Evolutionary conservation across 2,888 invertebrate genomes (phyloP), one percentile per base, ranked within the genome.

Genomic region (Odontocolon sp.): DNA sequence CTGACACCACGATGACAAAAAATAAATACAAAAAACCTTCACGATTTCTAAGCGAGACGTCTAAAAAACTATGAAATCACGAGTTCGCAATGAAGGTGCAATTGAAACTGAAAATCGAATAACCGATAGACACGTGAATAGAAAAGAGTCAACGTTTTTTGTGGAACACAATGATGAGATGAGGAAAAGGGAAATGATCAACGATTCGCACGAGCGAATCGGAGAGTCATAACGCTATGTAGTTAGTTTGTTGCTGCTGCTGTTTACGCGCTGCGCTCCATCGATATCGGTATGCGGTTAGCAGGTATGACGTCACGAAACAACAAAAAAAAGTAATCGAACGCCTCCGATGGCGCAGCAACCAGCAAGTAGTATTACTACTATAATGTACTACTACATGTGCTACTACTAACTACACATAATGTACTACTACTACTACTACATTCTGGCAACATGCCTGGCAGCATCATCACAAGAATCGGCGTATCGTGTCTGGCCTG

Each of bases 201-300:
- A 33, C 16, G 42, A 40, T 18, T 59, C 47, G 59, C 26, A 9
- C 47, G 50, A 21, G 38, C 38, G 69, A 59, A 59, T n/a, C 26
- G 42, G 50, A 47, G 61, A 40, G 26, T 14, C 23, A 61, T 61
- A 50, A 47, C 14, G 50, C 11, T 50, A 26, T 14, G 50, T 5
- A 14, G 23, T 45, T 57, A n/a, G n/a, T n/a, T n/a, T n/a, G n/a
- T n/a, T n/a, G n/a, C n/a, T n/a, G n/a, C n/a, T n/a, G n/a, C 36
- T 56, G 45, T 70, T 70, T 52, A 61, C 69, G 61, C 28, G 23
- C 18, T n/a, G 28, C 33, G 57, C 68, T 42, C 26, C 56, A n/a
- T 28, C 14, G 50, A 28, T 28, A 33, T 33, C 47, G 59, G 45
- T 57, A 59, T 59, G 69, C 50, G 59, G 50, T 36, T 70, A 36